A percentile compares a stretch with the other conserved stretches of the same genome.
Conservation (phyloP, 2,888 invertebrate genomes). For the Serripes groenlandicus region DNA sequence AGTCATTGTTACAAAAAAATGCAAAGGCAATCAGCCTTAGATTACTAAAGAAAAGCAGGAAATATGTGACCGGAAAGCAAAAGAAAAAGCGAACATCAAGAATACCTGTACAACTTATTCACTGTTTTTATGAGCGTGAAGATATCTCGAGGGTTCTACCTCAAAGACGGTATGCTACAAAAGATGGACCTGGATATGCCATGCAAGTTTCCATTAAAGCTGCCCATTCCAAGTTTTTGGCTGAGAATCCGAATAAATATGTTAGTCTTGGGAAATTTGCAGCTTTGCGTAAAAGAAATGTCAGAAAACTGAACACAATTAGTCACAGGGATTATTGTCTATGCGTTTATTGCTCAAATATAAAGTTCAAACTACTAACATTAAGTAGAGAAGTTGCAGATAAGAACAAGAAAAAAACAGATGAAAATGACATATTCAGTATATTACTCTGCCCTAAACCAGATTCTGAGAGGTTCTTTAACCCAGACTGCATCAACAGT, state of each 20-base stretch:
- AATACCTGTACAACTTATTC: too few species aligned
- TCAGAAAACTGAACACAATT: conserved; percentile 25
- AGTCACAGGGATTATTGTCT: conserved; percentile 37
- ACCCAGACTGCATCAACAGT: conserved; percentile 42
- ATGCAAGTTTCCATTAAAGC: conserved; percentile 15
- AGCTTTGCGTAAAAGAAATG: conserved; percentile 40
- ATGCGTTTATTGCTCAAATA: conserved; percentile 46
- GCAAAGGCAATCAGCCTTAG: too few species aligned
- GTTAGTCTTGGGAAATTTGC: conserved; percentile 50
- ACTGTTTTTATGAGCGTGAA: neutral
- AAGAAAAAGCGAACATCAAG: too few species aligned
- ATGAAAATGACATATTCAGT: conserved; percentile 43
- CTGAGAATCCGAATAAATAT: conserved; percentile 33
- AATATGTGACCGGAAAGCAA: too few species aligned
- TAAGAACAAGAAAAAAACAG: conserved; percentile 36
- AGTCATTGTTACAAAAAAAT: too few species aligned
- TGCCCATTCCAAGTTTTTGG: conserved; percentile 25
- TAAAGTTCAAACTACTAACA: conserved; percentile 37
- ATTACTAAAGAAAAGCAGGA: too few species aligned
- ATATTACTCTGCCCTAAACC: conserved; percentile 46
- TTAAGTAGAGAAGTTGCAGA: conserved; percentile 28
- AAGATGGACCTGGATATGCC: conserved; percentile 1
- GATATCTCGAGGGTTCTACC: neutral
- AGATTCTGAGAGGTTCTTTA: conserved; percentile 33
- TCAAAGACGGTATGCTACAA: conserved; percentile 7